Base-by-base conservation (phyloP, 2,797 vertebrate species). In the Poecilia velifera region DNA sequence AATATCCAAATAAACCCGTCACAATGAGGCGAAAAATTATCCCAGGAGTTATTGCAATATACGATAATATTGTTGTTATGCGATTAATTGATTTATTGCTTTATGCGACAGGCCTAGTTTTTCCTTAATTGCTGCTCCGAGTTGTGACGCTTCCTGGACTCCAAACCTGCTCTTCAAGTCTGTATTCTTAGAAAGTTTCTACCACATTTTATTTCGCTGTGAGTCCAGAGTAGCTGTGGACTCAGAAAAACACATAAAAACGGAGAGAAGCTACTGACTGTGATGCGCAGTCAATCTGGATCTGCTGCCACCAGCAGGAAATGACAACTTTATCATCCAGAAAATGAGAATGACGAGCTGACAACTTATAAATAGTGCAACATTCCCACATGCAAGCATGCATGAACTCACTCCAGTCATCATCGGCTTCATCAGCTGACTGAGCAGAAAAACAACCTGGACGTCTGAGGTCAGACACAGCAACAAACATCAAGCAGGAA, bases 391-490 rank as follows among this genome's bases (percentile, higher is more conserved):
- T 43, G 13, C 55, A 9, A 6, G 39, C 31, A 28, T 1, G 16
- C 53, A 70, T 80, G 83, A 82, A 83, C 72, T 80, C 68, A 43
- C 25, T 57, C 47, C 10, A 0, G 49, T 72, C 70, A 66, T 82
- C 75, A 68, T 84, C 88, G 77, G 49, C 73, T 85, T 81, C 4
- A 41, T 36, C 53, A 66, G 80, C 74, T 85, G 88, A 81, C 78
- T 18, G 18, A 1, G 80, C 39, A 70, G 78, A 79, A 83, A 81
- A 64, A 28, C 62, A 80, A 49, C 0, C 25, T 46, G 45, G 31
- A 49, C 1, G 20, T 59, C 28, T 57, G 28, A 57, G 53, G 3
- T 55, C 25, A n/a, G 53, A 9, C 25, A 1, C 57, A 59, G n/a
- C 55, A 59, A 31, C 55, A 59, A 31, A 59, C 57, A 14, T 25